Percentiles rank a stretch among this genome's conserved stretches.
phyloP scores from a whole-genome alignment of 2,113 vertebrate species.

The Charina bottae region DNA sequence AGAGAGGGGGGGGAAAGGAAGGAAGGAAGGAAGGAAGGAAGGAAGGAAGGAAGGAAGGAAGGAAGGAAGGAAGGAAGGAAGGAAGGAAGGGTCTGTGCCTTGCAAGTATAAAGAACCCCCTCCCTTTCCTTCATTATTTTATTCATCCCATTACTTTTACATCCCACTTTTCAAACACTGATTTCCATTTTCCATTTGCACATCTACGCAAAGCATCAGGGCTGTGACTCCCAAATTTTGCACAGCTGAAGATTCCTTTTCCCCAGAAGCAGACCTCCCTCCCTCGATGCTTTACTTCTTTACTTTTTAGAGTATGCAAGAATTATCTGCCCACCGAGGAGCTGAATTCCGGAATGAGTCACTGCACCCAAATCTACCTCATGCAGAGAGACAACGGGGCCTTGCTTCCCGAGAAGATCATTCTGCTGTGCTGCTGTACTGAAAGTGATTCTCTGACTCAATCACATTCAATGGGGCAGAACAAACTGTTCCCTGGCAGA shows the following conservation, averaged over 20 bases:
- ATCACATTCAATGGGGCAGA: not conserved
- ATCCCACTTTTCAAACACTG: not conserved
- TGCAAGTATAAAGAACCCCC: not conserved
- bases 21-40: not conserved
- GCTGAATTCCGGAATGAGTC: not conserved
- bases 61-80: not conserved
- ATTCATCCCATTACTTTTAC: constrained; percentile 22
- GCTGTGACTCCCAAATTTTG: too few relatives aligned
- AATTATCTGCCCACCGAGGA: not conserved
- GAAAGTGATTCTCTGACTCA: not conserved
- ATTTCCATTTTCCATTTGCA: too few relatives aligned
- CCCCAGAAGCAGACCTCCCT: not conserved
- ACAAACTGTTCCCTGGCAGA: not conserved
- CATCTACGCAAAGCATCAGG: not conserved
- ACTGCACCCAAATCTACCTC: not conserved
- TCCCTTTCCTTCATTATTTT: not conserved
- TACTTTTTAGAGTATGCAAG: not conserved
- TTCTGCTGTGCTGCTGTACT: not conserved
- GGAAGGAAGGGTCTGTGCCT: not conserved
- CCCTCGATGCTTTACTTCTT: not conserved
- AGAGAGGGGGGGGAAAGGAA: rapidly evolving
- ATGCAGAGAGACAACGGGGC: not conserved
- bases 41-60: too few relatives aligned
- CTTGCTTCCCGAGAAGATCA: rapidly evolving
- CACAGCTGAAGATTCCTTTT: not conserved